Percentiles rank a stretch among this genome's conserved stretches.
Conservation (phyloP, 64 coral and sea anemone species). For the Montipora cactus region DNA sequence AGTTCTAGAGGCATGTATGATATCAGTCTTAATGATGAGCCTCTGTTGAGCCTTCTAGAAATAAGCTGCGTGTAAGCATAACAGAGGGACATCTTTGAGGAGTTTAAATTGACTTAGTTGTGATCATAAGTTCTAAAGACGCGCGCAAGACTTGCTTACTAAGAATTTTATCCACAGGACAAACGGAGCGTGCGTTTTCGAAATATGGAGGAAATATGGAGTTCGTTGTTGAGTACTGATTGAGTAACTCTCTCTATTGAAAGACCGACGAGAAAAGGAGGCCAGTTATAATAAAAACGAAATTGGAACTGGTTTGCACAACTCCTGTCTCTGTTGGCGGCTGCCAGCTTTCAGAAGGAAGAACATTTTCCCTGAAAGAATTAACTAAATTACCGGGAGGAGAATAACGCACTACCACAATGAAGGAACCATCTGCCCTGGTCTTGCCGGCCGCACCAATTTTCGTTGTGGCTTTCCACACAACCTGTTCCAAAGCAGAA, state of each 20-base stretch:
- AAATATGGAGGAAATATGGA: too few relatives aligned
- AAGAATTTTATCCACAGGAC: too few relatives aligned
- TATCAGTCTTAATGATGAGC: too few relatives aligned
- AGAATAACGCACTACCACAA: conserved; percentile 16
- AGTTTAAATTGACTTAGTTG: too few relatives aligned
- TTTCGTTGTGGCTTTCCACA: conserved; percentile 19
- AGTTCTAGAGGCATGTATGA: too few relatives aligned
- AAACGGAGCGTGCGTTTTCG: too few relatives aligned
- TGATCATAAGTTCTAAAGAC: too few relatives aligned
- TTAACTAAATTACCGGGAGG: background rate
- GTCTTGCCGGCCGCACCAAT: background rate
- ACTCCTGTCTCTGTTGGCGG: background rate
- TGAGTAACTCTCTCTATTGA: background rate
- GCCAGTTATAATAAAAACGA: background rate
- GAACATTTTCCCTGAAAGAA: background rate
- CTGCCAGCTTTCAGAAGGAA: background rate
- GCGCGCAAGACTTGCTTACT: too few relatives aligned
- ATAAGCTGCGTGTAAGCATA: too few relatives aligned
- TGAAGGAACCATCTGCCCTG: background rate
- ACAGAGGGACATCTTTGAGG: too few relatives aligned
- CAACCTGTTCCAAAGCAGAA: background rate
- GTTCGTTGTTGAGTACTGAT: too few relatives aligned
- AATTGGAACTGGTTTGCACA: background rate
- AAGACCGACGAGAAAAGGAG: background rate
- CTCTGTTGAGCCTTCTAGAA: too few relatives aligned